Base-by-base conservation (phyloP, 37 sponge, comb jelly and placozoan species). In the Diacarnus erythraeanus region DNA sequence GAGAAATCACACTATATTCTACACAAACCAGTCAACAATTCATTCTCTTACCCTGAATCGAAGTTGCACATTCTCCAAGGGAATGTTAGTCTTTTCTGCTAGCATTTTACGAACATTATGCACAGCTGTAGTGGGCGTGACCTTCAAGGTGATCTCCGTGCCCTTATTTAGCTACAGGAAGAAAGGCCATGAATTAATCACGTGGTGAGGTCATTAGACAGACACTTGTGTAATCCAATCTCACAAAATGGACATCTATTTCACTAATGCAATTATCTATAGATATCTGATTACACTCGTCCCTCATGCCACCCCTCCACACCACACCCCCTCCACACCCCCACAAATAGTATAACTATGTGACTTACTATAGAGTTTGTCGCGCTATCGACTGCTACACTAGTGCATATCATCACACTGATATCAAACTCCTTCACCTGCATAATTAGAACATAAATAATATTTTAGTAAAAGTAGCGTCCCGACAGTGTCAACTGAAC, bases 141-240 rank as follows among this genome's bases (percentile, higher is more conserved):
- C 80, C 30, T 70, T 59, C 66, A 92, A 58, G 1, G 47, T 78
- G 4, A 92, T 51, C 39, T 92, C 92, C 12, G 88, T 67, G 22
- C 92, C 92, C 58, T 84, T 75, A 30, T 88, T 41, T 65, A 92
- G 69, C 92, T 92, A 77, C n/a, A n/a, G n/a, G n/a, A n/a, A n/a
- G n/a, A n/a, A n/a, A n/a, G n/a, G n/a, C n/a, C n/a, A n/a, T n/a
- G n/a, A n/a, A n/a, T n/a, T n/a, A n/a, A n/a, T n/a, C n/a, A n/a
- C n/a, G n/a, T n/a, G n/a, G n/a, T n/a, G n/a, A n/a, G n/a, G n/a
- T n/a, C n/a, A n/a, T n/a, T n/a, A n/a, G n/a, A n/a, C n/a, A n/a
- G n/a, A n/a, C n/a, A n/a, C n/a, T n/a, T n/a, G n/a, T n/a, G n/a
- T n/a, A n/a, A n/a, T n/a, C n/a, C n/a, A n/a, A n/a, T n/a, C n/a